Percentiles rank a stretch among this genome's conserved stretches.
phyloP scores from a whole-genome alignment of 2,113 vertebrate genomes.

The Ophthalmolycus amberensis region DNA sequence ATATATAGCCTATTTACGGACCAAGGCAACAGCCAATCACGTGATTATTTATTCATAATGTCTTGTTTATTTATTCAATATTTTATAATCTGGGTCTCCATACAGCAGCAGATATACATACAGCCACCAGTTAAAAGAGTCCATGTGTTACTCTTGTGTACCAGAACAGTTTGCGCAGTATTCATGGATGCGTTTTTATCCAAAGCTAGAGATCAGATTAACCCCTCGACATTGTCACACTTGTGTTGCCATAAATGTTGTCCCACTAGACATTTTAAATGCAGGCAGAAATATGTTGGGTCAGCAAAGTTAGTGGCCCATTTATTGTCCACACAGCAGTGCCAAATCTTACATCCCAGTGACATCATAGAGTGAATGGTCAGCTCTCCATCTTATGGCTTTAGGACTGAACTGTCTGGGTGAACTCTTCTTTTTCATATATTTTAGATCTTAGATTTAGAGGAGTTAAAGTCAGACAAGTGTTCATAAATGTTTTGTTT shows the following conservation, averaged over 20 bases:
- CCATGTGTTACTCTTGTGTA: background rate
- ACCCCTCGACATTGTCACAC: background rate
- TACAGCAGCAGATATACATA: background rate
- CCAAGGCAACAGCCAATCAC: conserved; percentile 2
- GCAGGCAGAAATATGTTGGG: conserved; percentile 36
- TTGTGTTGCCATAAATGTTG: background rate
- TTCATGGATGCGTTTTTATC: background rate
- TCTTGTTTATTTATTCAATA: background rate
- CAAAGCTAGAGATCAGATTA: background rate
- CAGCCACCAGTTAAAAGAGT: background rate
- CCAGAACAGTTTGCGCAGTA: background rate
- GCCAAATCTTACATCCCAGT: conserved; percentile 54
- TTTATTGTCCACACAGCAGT: conserved; percentile 35
- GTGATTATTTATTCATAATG: conserved; percentile 1
- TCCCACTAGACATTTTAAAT: background rate
- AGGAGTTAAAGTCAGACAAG: too few relatives aligned
- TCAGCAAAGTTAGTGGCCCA: conserved; percentile 47
- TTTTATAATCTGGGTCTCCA: background rate
- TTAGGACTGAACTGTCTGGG: background rate
- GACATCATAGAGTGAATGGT: conserved; percentile 30
- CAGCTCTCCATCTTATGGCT: conserved; percentile 32
- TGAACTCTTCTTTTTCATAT: background rate
- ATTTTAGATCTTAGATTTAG: background rate
- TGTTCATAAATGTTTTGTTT: background rate
- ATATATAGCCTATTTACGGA: background rate